Conservation (phyloP, 2,113 vertebrate species). For the Thomomys bottae region DNA sequence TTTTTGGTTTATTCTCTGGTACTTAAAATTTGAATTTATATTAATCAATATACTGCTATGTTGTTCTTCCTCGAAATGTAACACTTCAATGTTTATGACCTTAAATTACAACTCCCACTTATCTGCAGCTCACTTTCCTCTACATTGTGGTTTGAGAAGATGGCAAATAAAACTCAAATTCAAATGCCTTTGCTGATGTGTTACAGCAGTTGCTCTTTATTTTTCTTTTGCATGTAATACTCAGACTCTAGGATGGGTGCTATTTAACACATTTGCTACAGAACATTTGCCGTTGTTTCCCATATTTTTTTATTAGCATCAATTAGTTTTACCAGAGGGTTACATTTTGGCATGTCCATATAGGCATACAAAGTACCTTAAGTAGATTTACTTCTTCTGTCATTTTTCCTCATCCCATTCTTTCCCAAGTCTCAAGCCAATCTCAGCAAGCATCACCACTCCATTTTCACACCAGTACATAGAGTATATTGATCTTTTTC, state of each 20-base stretch:
- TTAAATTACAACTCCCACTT: not conserved
- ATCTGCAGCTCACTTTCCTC: not conserved
- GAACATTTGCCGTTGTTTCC: not conserved
- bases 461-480: too few relatives aligned
- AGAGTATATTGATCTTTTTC: too few relatives aligned
- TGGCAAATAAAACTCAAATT: not conserved
- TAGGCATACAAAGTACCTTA: too few relatives aligned
- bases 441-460: too few relatives aligned
- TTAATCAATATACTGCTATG: not conserved
- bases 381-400: too few relatives aligned
- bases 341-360: too few relatives aligned
- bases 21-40: conserved; percentile 27
- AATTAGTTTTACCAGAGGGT: too few relatives aligned
- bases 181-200: not conserved
- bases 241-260: not conserved
- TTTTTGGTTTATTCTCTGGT: not conserved
- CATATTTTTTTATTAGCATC: too few relatives aligned
- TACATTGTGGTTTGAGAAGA: not conserved
- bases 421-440: too few relatives aligned
- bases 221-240: not conserved
- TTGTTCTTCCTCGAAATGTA: conserved; percentile 6
- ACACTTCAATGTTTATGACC: not conserved
- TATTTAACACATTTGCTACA: not conserved
- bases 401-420: too few relatives aligned
- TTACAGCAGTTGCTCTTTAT: not conserved